Evolutionary conservation across 2,888 invertebrate species (phyloP).

Genomic region (Brachynemurus nebulosus): DNA sequence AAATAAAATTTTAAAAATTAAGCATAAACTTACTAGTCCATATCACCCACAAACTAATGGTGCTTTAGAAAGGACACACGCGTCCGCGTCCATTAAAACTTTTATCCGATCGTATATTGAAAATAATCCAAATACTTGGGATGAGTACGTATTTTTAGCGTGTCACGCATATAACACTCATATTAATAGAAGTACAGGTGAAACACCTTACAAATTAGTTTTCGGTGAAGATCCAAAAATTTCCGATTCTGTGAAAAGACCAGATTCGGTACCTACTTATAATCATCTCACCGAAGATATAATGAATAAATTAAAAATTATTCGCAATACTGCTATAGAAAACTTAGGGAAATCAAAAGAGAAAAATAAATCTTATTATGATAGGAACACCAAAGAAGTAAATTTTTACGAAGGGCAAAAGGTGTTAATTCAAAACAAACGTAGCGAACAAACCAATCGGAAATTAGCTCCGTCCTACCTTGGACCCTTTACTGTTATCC

Average conservation of each 20-base stretch:
- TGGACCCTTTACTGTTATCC: background rate
- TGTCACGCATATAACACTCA: background rate
- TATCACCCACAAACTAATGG: slow-evolving; percentile 1
- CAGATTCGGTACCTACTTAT: background rate
- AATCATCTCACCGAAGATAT: background rate
- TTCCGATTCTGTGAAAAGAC: background rate
- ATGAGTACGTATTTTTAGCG: background rate
- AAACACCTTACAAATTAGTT: background rate
- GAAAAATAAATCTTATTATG: background rate
- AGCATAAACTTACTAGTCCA: too few relatives aligned
- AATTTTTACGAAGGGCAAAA: background rate
- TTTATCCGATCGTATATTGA: background rate
- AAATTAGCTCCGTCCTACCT: background rate
- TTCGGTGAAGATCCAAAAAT: background rate
- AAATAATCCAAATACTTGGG: background rate
- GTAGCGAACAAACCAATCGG: background rate
- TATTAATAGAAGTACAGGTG: background rate
- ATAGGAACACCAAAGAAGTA: background rate
- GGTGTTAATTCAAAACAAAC: background rate
- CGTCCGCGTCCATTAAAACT: background rate
- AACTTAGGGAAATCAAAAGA: background rate
- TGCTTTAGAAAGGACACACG: background rate
- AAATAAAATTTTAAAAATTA: too few relatives aligned
- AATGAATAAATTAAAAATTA: background rate
- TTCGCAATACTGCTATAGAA: background rate